Evolutionary conservation across 2,888 invertebrate species (phyloP).

Genomic region (Ethmia dodecea): DNA sequence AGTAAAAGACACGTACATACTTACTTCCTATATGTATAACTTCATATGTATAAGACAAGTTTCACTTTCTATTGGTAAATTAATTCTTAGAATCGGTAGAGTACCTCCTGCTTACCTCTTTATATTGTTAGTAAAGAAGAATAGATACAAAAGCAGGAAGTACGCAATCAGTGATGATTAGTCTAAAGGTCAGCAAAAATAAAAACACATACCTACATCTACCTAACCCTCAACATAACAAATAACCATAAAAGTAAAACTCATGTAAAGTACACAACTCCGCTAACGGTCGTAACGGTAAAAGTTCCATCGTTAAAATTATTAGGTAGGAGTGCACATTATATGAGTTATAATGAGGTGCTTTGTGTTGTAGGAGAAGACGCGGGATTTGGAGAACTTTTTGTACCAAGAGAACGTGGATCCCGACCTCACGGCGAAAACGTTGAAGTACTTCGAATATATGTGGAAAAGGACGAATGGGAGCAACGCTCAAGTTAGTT

Average conservation of each 20-base stretch:
- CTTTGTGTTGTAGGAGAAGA: constrained; percentile 55
- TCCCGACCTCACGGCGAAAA: constrained; percentile 50
- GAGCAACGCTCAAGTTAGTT: constrained; percentile 60
- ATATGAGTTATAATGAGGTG: constrained; percentile 54
- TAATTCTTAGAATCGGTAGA: no score
- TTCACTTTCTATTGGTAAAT: no score
- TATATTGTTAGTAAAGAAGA: no score
- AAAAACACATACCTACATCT: no score
- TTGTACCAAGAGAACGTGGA: constrained; percentile 65
- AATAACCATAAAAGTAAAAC: background rate
- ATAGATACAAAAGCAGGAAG: no score
- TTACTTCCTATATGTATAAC: no score
- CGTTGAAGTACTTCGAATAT: constrained; percentile 71
- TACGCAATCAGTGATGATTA: no score
- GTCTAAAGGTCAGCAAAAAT: no score
- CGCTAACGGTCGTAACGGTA: constrained; percentile 17
- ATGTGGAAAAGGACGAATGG: constrained; percentile 74
- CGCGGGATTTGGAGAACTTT: constrained; percentile 61
- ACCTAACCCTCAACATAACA: no score
- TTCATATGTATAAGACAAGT: no score
- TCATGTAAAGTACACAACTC: background rate
- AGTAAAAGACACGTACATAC: no score
- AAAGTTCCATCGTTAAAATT: constrained; percentile 55
- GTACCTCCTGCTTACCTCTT: no score
- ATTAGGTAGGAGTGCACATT: constrained; percentile 37